phyloP scores from a whole-genome alignment of 2,888 invertebrate species.

The Lissonota sp. region DNA sequence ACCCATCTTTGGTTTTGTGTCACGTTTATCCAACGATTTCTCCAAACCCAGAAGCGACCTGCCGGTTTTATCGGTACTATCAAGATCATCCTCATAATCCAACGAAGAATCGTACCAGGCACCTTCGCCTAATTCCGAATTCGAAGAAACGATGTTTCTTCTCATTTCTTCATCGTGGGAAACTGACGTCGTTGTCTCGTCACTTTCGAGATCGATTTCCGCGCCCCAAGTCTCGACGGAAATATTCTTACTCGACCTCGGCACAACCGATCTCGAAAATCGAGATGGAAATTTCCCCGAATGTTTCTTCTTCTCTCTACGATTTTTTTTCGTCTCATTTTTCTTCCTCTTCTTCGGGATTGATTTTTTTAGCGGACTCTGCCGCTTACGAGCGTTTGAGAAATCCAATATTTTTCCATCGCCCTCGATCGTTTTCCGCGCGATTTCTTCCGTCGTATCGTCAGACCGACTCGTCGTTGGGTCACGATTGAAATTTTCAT shows the following conservation, averaged over 20 bases:
- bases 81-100: constrained; percentile 42
- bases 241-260: constrained; percentile 23
- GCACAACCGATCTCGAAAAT: constrained; percentile 31
- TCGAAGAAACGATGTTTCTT: constrained; percentile 39
- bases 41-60: constrained; percentile 52
- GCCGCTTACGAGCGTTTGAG: constrained; percentile 35
- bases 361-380: not conserved
- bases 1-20: not conserved
- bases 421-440: not conserved
- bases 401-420: constrained; percentile 43
- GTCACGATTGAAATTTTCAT: not conserved
- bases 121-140: constrained; percentile 17
- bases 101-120: constrained; percentile 40
- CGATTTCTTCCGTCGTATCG: not conserved
- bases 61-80: constrained; percentile 31
- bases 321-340: not conserved
- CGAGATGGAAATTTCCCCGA: constrained; percentile 15
- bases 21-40: constrained; percentile 3
- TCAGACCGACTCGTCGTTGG: not conserved
- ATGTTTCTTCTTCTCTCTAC: not conserved
- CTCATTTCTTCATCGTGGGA: not conserved
- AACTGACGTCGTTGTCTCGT: constrained; percentile 9
- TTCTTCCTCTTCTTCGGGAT: not conserved
- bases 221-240: constrained; percentile 51
- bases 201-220: constrained; percentile 40